phyloP scores from a whole-genome alignment of 2,797 vertebrate species.

The Tokudaia muenninki region DNA sequence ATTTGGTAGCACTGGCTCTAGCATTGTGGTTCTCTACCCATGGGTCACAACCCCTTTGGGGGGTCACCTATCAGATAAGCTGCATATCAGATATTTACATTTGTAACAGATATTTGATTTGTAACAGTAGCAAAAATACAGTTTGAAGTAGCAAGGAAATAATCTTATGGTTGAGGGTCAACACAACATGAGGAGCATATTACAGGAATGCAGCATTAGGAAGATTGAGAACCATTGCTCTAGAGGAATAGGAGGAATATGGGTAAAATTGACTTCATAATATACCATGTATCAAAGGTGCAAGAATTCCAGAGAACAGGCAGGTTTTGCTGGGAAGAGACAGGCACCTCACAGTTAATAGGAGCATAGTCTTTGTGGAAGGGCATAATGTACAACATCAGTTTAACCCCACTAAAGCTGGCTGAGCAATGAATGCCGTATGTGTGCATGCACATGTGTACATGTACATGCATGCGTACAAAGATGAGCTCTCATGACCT shows the following conservation, averaged over 20 bases:
- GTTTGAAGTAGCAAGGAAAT: not conserved
- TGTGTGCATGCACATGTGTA: not conserved
- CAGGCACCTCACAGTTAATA: not conserved
- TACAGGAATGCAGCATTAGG: not conserved
- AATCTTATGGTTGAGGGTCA: not conserved
- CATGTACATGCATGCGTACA: not conserved
- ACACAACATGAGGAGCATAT: not conserved
- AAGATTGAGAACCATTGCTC: not conserved
- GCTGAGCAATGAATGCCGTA: not conserved
- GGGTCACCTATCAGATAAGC: not conserved
- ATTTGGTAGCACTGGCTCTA: slow-evolving; percentile 25
- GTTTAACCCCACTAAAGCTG: not conserved
- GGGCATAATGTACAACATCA: not conserved
- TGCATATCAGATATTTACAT: not conserved
- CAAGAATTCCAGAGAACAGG: slow-evolving; percentile 30
- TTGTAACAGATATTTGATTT: no score
- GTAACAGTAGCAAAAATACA: not conserved
- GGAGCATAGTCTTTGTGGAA: not conserved
- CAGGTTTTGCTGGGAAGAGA: not conserved
- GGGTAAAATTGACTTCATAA: not conserved
- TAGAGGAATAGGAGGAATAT: not conserved
- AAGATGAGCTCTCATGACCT: not conserved
- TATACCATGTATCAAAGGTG: not conserved
- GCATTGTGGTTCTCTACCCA: not conserved
- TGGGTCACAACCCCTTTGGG: not conserved